Evolutionary conservation across 1,140 invertebrate species (phyloP), one percentile per base, ranked within the genome.

Genomic region (Macrosteles quadrilineatus): DNA sequence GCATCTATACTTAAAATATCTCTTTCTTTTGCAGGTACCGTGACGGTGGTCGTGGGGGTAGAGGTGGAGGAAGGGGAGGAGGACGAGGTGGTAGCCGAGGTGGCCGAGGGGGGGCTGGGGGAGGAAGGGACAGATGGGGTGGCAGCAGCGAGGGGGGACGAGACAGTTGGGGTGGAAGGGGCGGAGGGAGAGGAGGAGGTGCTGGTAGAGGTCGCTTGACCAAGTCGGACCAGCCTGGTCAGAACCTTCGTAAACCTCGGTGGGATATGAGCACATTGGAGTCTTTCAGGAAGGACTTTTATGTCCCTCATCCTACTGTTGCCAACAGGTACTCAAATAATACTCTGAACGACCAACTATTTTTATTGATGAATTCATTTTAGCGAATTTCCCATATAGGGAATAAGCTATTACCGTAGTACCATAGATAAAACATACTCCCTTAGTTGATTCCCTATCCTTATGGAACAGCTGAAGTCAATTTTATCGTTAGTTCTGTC

Each of bases 251-350:
- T 4, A 95, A 93, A 78, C 94, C 94, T 6, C 86, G 86, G 68
- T 98, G 95, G 95, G 92, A 96, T 73, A 78, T 91, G 72, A 79
- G 80, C 21, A 77, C 90, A 68, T 80, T 98, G 27, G 87, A 89
- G 72, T 88, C 90, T 36, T 97, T 98, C 79, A 85, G 90, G 69
- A 98, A 98, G 82, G 91, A 97, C 81, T 94, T 98, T 77, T 98
- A 98, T 79, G 84, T 88, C 69, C 92, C 95, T 59, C 91, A 95
- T 80, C 85, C 87, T 2, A 89, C 90, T 82, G 89, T 94, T 19
- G 77, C 90, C 43, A 86, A 84, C 40, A 86, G 91, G 73, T 85
- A 73, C 62, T 70, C 32, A 36, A n/a, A n/a, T n/a, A n/a, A n/a
- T n/a, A n/a, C n/a, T n/a, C n/a, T n/a, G n/a, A n/a, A n/a, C n/a